Evolutionary conservation across 35 echinoderm and acorn worm species (phyloP).

Genomic region (Eucidaris tribuloides): DNA sequence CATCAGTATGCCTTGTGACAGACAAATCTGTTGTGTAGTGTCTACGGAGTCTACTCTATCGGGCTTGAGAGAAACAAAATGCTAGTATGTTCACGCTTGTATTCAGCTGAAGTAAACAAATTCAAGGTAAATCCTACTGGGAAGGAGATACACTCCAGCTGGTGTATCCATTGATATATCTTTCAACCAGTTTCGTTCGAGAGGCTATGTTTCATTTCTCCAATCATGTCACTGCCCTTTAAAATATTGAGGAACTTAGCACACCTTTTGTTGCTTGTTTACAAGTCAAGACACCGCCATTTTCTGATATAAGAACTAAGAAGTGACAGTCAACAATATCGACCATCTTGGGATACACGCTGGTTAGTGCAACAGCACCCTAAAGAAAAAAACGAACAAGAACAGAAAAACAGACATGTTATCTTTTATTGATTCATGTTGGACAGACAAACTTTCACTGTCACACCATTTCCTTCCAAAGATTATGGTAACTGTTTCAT

Average conservation of each 20-base stretch:
- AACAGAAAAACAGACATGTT: neutral
- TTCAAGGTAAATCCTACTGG: neutral
- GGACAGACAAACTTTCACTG: neutral
- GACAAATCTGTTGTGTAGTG: too few species aligned
- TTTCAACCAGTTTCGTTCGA: neutral
- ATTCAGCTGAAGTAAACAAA: neutral
- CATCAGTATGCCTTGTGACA: too few species aligned
- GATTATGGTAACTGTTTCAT: neutral
- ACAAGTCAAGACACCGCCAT: neutral
- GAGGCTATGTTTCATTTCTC: neutral
- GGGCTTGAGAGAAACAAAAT: too few species aligned
- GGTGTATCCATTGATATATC: neutral
- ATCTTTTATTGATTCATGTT: neutral
- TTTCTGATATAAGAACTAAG: neutral
- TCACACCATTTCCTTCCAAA: neutral
- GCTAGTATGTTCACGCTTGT: neutral
- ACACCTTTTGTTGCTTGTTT: constrained; percentile 6
- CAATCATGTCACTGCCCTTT: neutral
- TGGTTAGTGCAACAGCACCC: neutral
- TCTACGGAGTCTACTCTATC: too few species aligned
- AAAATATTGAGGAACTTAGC: neutral
- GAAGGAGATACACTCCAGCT: neutral
- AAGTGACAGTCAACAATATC: constrained; percentile 15
- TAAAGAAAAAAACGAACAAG: neutral
- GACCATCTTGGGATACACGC: neutral